Base-by-base conservation (phyloP, 2,797 vertebrate species). In the Xerus rutilus region DNA sequence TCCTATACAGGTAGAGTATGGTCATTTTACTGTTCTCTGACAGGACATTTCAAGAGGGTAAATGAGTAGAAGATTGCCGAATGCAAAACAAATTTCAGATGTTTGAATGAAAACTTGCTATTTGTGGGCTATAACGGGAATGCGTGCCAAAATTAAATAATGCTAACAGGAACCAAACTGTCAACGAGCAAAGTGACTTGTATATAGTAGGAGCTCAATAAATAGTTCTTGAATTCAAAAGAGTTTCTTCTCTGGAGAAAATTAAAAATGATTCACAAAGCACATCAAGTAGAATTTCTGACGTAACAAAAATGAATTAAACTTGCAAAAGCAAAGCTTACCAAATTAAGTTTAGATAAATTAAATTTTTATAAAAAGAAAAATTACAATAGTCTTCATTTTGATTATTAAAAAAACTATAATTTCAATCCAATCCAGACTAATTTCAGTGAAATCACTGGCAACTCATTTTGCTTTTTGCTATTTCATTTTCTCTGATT, bases 351-450 rank as follows among this genome's bases (percentile, higher is more conserved):
- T 86, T 97, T 94, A 92, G 21, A 57, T 5, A n/a, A 70, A 89
- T 93, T 86, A 94, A 95, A 88, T 81, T 85, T 84, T 91, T 92
- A 84, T 45, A 84, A 86, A 67, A 30, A 74, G 67, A 86, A 84
- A 96, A 89, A 89, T 52, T 9, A 65, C 9, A 47, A 85, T 49
- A 82, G 25, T 83, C 52, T 94, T 93, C 65, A 90, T 83, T 95
- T 77, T 52, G 8, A 91, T 81, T 92, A 65, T 39, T 79, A 87
- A 92, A 85, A 89, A 13, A 95, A 69, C 86, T 79, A 90, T 76
- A 79, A 79, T 81, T 94, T 96, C 59, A 85, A 65, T 95, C 86
- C 76, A 94, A 93, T 81, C 18, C 91, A 95, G 69, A 93, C 39
- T 93, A 67, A 43, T 81, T 23, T 67, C 32, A 62, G 30, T 35